These are phyloP conservation scores for Petrocephalus zakoni DNA, from an alignment of 2,113 vertebrate species.

Conservation along the genomic window DNA sequence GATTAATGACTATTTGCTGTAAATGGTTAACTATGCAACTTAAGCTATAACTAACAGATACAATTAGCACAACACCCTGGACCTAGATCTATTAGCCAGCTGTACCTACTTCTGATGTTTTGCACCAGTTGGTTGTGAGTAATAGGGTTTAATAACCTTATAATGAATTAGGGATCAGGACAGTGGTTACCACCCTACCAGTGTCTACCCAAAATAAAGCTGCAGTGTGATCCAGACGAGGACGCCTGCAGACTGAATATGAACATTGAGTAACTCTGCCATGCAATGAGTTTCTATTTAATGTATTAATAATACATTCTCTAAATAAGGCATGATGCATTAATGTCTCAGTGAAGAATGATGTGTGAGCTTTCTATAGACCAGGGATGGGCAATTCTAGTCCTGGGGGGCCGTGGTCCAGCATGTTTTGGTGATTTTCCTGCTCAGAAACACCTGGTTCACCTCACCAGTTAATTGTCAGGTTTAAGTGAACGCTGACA, in stretches of 20 bases:
- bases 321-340: not conserved
- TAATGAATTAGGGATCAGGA: not conserved
- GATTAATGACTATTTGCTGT: not conserved
- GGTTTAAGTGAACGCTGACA: no score
- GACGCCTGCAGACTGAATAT: not conserved
- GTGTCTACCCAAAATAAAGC: not conserved
- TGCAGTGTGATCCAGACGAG: not conserved
- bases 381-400: no score
- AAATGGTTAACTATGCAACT: not conserved
- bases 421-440: no score
- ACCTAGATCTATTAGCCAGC: not conserved
- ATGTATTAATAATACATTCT: slow-evolving; percentile 8
- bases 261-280: not conserved
- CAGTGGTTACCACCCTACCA: not conserved
- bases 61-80: not conserved
- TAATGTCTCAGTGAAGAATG: not conserved
- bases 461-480: no score
- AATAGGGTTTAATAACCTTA: not conserved
- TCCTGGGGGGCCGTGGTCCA: no score
- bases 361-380: not conserved
- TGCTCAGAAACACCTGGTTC: no score
- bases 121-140: not conserved
- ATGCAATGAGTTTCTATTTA: not conserved
- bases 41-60: not conserved
- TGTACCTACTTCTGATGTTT: not conserved